phyloP scores from a whole-genome alignment of 1,140 invertebrate genomes.

The Drosophila pseudoobscura region DNA sequence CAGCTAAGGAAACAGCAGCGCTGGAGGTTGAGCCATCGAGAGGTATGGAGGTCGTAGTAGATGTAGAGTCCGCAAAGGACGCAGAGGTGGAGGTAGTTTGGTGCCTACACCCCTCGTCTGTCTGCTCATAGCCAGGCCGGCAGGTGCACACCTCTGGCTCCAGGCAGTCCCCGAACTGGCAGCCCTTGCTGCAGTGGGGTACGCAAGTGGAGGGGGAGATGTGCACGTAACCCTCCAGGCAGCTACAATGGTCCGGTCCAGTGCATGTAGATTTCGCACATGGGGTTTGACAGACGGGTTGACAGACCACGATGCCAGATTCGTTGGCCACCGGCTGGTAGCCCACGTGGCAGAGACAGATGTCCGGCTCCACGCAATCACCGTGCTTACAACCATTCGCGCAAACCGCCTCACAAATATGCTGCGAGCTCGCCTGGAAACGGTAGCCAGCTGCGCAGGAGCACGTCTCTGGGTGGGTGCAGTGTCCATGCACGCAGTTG shows the following conservation, averaged over 20 bases:
- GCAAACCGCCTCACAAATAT: conserved; percentile 83
- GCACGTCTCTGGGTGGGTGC: conserved; percentile 84
- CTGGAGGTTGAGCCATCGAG: not conserved
- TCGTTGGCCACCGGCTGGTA: conserved; percentile 77
- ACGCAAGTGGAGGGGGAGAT: conserved; percentile 77
- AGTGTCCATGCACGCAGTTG: conserved; percentile 82
- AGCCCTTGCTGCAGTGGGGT: conserved; percentile 85
- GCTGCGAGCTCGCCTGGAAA: conserved; percentile 14
- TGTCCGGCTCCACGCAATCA: conserved; percentile 48
- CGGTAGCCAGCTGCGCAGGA: conserved; percentile 86
- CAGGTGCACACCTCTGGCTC: conserved; percentile 84
- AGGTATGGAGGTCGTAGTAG: not conserved
- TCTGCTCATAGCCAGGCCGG: conserved; percentile 15
- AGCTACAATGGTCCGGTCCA: conserved; percentile 84
- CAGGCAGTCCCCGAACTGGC: conserved; percentile 85
- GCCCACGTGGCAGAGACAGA: conserved; percentile 85
- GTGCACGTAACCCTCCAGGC: conserved; percentile 85
- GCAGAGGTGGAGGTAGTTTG: not conserved
- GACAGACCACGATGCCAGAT: conserved; percentile 62
- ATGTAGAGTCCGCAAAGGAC: not conserved
- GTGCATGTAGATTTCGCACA: conserved; percentile 82
- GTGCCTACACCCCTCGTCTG: conserved; percentile 9
- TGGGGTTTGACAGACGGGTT: conserved; percentile 37
- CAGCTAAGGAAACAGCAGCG: not conserved
- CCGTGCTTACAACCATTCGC: conserved; percentile 66